These are phyloP conservation scores for Campylomormyrus tamandua DNA, from an alignment of 2,113 vertebrate genomes.

Conservation along the genomic window DNA sequence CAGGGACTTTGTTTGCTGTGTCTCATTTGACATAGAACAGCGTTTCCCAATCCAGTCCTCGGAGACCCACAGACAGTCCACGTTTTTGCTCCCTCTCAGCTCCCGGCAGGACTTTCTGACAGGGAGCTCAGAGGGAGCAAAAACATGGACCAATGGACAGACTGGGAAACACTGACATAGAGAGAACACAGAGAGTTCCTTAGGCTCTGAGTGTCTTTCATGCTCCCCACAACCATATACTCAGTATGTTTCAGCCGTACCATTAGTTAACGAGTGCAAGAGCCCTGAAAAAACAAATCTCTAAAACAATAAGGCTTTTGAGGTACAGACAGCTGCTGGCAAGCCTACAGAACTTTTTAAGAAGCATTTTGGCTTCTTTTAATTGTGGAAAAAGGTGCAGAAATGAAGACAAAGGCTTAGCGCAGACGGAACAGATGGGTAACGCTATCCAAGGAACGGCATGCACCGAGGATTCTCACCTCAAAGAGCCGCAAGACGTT, in stretches of 20 bases:
- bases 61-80: not conserved
- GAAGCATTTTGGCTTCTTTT: not conserved
- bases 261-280: constrained; percentile 15
- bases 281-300: not conserved
- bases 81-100: not conserved
- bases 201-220: constrained; percentile 19
- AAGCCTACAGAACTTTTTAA: not conserved
- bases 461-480: constrained; percentile 49
- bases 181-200: constrained; percentile 3
- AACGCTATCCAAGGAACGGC: not conserved
- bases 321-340: not conserved
- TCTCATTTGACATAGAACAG: not conserved
- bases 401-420: not conserved
- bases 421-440: no score
- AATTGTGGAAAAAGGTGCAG: not conserved
- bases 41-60: not conserved
- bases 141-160: not conserved
- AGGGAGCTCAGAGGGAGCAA: not conserved
- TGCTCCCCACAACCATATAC: constrained; percentile 32
- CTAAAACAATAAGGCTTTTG: not conserved
- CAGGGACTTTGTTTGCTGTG: not conserved
- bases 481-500: constrained; percentile 80
- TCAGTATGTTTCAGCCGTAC: constrained; percentile 24
- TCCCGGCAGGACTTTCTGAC: not conserved
- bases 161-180: not conserved